A percentile compares a stretch with the other conserved stretches of the same genome.
Conservation (phyloP, 1,140 invertebrate species). For the Mya arenaria region DNA sequence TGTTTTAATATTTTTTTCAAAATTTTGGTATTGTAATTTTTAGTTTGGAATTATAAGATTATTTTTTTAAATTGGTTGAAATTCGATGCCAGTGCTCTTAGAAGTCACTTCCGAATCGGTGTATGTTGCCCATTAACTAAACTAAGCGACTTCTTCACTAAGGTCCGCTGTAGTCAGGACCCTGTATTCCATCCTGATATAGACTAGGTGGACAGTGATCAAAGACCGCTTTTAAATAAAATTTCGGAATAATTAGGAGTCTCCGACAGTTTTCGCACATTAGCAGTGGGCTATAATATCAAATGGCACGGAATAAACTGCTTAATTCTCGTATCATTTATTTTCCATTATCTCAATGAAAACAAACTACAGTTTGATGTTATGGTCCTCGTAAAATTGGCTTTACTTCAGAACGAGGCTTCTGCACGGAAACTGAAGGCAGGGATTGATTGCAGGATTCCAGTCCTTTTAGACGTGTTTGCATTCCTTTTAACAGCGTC, state of each 20-base stretch:
- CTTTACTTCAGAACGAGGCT: conserved; percentile 19
- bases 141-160: no score
- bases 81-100: no score
- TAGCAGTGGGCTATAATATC: conserved; percentile 54
- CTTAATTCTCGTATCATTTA: conserved; percentile 54
- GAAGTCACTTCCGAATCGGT: no score
- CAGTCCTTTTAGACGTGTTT: neutral
- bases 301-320: conserved; percentile 54
- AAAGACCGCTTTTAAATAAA: conserved; percentile 51
- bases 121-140: no score
- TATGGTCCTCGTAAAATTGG: conserved; percentile 32
- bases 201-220: conserved; percentile 18
- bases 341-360: conserved; percentile 55
- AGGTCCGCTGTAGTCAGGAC: neutral
- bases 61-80: no score
- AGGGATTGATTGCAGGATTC: neutral
- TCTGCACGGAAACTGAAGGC: conserved; percentile 27
- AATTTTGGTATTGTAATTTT: no score
- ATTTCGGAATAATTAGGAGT: conserved; percentile 33
- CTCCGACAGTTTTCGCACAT: conserved; percentile 55
- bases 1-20: no score
- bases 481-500: no score
- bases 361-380: conserved; percentile 52
- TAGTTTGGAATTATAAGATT: no score
- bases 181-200: neutral